A percentile compares a stretch with the other conserved stretches of the same genome.
Conservation (phyloP, 2,113 vertebrate genomes). For the cattle (Bos taurus) region ARS-UCD2.0 NC_037348.1:26674501-26675000, state of each 20-base stretch:
- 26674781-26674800: neutral
- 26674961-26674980: neutral
- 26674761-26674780: neutral
- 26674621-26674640: neutral
- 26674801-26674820: neutral
- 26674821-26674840: neutral
- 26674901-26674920: neutral
- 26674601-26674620: neutral
- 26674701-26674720: neutral
- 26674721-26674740: neutral
- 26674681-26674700: neutral
- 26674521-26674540: accelerated
- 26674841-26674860: neutral
- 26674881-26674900: neutral
- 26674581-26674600: accelerated
- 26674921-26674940: neutral
- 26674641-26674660: neutral
- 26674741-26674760: neutral
- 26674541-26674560: accelerated
- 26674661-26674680: neutral
- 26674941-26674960: neutral
- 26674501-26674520: neutral
- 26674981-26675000: neutral
- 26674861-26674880: neutral
- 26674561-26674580: neutral